Conservation (phyloP, 1,140 invertebrate species). For the Drosophila teissieri region DNA sequence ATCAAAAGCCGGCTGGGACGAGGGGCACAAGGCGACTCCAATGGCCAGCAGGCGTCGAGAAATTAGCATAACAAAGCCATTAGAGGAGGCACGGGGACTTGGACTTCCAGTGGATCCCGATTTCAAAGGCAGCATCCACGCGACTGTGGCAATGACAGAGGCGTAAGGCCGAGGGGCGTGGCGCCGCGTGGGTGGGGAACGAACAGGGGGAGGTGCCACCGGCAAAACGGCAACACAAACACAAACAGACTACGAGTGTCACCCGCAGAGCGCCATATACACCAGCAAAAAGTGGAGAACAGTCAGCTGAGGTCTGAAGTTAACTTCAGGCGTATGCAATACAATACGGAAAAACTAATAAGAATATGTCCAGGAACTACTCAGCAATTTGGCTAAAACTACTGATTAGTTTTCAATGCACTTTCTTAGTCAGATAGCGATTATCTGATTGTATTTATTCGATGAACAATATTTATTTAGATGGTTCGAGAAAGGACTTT, state of each 20-base stretch:
- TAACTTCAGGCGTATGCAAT: too few relatives aligned
- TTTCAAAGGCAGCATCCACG: conserved; percentile 64
- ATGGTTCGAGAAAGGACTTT: too few relatives aligned
- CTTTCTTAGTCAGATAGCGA: too few relatives aligned
- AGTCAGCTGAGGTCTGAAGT: too few relatives aligned
- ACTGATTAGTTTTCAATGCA: too few relatives aligned
- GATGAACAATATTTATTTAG: too few relatives aligned
- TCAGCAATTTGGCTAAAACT: not conserved
- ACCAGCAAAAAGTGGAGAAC: not conserved
- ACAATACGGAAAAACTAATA: too few relatives aligned
- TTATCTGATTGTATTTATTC: too few relatives aligned
- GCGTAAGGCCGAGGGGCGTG: conserved; percentile 34
- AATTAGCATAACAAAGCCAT: conserved; percentile 82
- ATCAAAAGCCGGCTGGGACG: conserved; percentile 30
- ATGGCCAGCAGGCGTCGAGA: conserved; percentile 73
- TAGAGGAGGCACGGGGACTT: conserved; percentile 45
- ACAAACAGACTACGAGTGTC: conserved; percentile 68
- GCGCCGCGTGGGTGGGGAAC: not conserved
- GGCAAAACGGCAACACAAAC: conserved; percentile 36
- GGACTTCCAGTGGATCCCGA: conserved; percentile 51
- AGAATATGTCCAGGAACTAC: not conserved
- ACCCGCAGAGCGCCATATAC: conserved; percentile 39
- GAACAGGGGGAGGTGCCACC: not conserved
- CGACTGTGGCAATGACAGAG: conserved; percentile 57
- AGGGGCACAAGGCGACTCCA: conserved; percentile 39